Percentiles rank a stretch among this genome's conserved stretches.
These are phyloP conservation scores for Xanthorhoe spadicearia DNA, from an alignment of 2,888 invertebrate genomes.

Conservation along the genomic window DNA sequence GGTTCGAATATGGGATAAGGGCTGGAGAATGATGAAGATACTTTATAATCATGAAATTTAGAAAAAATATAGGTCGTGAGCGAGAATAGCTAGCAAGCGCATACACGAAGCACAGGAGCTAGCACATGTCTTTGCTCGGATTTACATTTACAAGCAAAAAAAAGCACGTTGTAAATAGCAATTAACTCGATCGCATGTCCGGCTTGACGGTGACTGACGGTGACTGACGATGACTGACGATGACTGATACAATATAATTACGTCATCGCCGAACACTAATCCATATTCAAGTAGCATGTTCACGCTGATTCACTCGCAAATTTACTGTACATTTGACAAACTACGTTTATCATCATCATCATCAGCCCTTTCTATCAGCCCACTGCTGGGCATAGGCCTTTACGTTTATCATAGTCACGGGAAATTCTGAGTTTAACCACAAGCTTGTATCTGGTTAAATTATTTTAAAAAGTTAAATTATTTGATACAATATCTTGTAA, in stretches of 20 bases:
- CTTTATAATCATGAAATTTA: too few relatives aligned
- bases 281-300: constrained; percentile 12
- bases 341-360: too few relatives aligned
- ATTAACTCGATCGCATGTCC: constrained; percentile 17
- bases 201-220: constrained; percentile 7
- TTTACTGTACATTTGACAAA: neutral
- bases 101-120: neutral
- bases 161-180: neutral
- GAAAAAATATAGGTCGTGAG: neutral
- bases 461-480: too few relatives aligned
- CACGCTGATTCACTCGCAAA: constrained; percentile 18
- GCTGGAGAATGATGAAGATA: too few relatives aligned
- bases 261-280: constrained; percentile 17
- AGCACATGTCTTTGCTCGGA: neutral
- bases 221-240: constrained; percentile 16
- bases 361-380: too few relatives aligned
- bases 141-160: neutral
- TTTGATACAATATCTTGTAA: too few relatives aligned
- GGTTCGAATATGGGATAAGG: too few relatives aligned
- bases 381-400: too few relatives aligned
- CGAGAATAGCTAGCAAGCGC: too few relatives aligned
- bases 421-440: too few relatives aligned
- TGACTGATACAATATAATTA: constrained; percentile 31
- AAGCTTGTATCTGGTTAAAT: too few relatives aligned
- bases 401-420: too few relatives aligned